phyloP scores from a whole-genome alignment of 2,888 invertebrate species.

The Nematopogon swammerdamellus region DNA sequence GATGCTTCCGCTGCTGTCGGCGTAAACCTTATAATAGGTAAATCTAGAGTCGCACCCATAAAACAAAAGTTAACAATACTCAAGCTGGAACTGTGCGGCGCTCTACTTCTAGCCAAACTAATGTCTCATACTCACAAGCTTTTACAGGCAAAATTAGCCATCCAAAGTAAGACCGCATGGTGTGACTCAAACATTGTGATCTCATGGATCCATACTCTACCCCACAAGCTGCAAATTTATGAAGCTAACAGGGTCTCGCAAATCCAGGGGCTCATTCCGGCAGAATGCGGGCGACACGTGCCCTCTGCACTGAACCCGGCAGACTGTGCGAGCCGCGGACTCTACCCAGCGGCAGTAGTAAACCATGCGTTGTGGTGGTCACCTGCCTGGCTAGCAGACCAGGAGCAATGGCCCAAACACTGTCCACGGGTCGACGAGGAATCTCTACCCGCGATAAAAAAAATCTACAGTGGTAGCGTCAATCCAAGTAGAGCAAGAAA shows the following conservation, averaged over 20 bases:
- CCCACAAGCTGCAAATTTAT: slow-evolving; percentile 7
- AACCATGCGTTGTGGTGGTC: slow-evolving; percentile 1
- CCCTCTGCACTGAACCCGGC: slow-evolving; percentile 4
- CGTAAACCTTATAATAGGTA: slow-evolving; percentile 4
- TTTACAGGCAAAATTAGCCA: neutral
- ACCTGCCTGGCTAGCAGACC: neutral
- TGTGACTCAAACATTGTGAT: slow-evolving; percentile 9
- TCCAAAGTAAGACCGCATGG: slow-evolving; percentile 3
- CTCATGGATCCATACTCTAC: slow-evolving; percentile 6
- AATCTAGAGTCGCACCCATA: slow-evolving; percentile 7
- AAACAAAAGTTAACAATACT: slow-evolving; percentile 6
- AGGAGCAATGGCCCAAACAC: too few relatives aligned
- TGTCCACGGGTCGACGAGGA: too few relatives aligned
- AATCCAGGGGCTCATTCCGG: slow-evolving; percentile 3
- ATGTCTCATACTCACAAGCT: neutral
- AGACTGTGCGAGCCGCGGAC: slow-evolving; percentile 4
- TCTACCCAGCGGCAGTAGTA: slow-evolving; percentile 1
- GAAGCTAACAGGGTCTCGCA: slow-evolving; percentile 6
- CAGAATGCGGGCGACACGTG: slow-evolving; percentile 4
- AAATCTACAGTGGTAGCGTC: too few relatives aligned
- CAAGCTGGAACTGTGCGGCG: slow-evolving; percentile 9
- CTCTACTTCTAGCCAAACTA: slow-evolving; percentile 6
- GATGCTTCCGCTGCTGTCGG: slow-evolving; percentile 1
- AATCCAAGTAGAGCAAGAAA: too few relatives aligned
- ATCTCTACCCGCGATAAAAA: too few relatives aligned